These are phyloP conservation scores for Stercorarius parasiticus DNA, from an alignment of 2,113 vertebrate genomes.

Conservation along the genomic window DNA sequence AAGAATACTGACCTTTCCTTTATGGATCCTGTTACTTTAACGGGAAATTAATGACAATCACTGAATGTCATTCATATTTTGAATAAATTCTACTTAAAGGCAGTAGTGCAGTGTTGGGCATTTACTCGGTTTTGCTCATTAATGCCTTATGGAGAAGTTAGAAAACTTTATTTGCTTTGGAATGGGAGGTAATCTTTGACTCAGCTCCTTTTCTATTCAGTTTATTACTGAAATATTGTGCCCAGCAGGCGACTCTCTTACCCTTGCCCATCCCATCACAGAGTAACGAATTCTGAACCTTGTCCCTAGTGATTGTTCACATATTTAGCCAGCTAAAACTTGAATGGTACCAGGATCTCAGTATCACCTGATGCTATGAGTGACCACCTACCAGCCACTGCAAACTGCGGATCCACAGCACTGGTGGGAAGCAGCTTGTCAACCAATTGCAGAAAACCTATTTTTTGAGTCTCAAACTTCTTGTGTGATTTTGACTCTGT, in stretches of 20 bases:
- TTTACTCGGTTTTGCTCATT: neutral
- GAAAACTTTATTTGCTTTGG: neutral
- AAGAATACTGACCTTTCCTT: neutral
- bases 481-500: neutral
- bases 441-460: neutral
- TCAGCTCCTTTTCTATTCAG: neutral
- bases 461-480: neutral
- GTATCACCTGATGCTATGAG: rapidly evolving
- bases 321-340: neutral
- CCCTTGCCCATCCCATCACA: neutral
- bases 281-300: neutral
- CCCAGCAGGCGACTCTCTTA: neutral
- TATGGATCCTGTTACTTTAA: neutral
- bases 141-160: neutral
- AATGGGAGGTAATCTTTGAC: neutral
- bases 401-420: neutral
- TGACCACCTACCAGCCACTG: neutral
- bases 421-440: neutral
- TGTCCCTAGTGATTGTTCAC: neutral
- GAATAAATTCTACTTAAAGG: neutral
- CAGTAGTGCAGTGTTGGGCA: neutral
- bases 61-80: neutral
- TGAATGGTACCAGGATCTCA: neutral
- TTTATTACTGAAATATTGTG: neutral
- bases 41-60: neutral